Percentiles rank a stretch among this genome's conserved stretches.
These are phyloP conservation scores for Calliopsis andreniformis DNA, from an alignment of 1,140 invertebrate species.

Conservation along the genomic window DNA sequence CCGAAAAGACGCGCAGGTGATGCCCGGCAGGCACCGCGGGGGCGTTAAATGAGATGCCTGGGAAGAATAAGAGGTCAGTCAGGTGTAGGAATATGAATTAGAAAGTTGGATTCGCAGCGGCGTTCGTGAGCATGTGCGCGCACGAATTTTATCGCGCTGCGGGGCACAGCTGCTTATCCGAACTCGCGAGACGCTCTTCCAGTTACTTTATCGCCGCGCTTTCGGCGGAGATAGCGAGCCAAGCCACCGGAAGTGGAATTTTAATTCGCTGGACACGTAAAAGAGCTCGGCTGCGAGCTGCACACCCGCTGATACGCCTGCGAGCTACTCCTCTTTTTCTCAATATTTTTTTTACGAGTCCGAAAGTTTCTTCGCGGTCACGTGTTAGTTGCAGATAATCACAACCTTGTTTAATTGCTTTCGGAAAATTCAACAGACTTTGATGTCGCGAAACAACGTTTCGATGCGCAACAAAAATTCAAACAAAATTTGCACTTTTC, in stretches of 20 bases:
- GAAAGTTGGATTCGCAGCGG: slow-evolving; percentile 59
- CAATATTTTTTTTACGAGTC: too few relatives aligned
- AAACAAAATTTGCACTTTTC: slow-evolving; percentile 15
- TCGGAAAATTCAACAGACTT: too few relatives aligned
- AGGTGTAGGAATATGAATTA: slow-evolving; percentile 80
- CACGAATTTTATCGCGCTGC: slow-evolving; percentile 61
- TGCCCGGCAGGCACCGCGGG: slow-evolving; percentile 70
- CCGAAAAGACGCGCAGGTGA: slow-evolving; percentile 48
- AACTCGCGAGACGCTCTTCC: slow-evolving; percentile 24
- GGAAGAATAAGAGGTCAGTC: slow-evolving; percentile 74
- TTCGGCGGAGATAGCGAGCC: slow-evolving; percentile 32
- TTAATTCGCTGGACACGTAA: slow-evolving; percentile 33
- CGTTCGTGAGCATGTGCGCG: slow-evolving; percentile 51
- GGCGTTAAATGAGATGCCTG: slow-evolving; percentile 77
- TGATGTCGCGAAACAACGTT: too few relatives aligned
- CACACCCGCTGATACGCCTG: slow-evolving; percentile 9
- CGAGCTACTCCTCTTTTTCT: not conserved
- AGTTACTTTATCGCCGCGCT: slow-evolving; percentile 44
- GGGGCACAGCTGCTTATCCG: slow-evolving; percentile 72
- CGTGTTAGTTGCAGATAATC: too few relatives aligned
- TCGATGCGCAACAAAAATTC: not conserved
- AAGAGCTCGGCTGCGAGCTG: slow-evolving; percentile 8
- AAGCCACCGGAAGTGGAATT: slow-evolving; percentile 47
- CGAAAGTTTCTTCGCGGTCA: not conserved
- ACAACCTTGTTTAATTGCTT: too few relatives aligned